Conservation (phyloP, 1,140 invertebrate genomes). For the Cecropterus lyciades region DNA sequence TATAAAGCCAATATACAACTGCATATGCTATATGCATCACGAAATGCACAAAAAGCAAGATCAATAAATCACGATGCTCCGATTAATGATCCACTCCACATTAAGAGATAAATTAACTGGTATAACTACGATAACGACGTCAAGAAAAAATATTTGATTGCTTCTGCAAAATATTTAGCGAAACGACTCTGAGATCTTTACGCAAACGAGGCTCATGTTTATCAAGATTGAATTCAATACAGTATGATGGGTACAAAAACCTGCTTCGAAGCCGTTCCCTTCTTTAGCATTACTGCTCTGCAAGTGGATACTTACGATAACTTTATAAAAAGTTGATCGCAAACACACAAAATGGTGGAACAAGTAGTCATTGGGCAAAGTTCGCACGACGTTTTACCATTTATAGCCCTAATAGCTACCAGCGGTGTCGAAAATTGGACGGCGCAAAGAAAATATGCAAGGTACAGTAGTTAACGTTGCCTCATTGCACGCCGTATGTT, state of each 20-base stretch:
- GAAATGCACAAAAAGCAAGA: background rate
- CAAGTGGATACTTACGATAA: conserved; percentile 70
- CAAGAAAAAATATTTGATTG: conserved; percentile 40
- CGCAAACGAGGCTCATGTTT: conserved; percentile 60
- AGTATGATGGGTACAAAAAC: conserved; percentile 67
- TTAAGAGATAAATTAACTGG: conserved; percentile 9
- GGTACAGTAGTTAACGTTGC: conserved; percentile 43
- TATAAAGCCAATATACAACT: too few species aligned
- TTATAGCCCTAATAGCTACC: conserved; percentile 58
- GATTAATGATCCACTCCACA: conserved; percentile 18
- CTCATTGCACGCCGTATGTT: conserved; percentile 46
- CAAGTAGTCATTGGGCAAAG: conserved; percentile 62
- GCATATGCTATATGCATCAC: too few species aligned
- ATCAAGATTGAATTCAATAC: conserved; percentile 73
- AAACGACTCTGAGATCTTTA: conserved; percentile 46
- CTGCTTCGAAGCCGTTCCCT: conserved; percentile 54
- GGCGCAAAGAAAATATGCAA: conserved; percentile 61
- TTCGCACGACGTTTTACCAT: conserved; percentile 65
- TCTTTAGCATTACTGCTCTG: conserved; percentile 64
- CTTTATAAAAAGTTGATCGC: conserved; percentile 73
- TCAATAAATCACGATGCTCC: conserved; percentile 21
- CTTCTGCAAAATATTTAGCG: conserved; percentile 40
- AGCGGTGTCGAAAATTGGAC: conserved; percentile 67
- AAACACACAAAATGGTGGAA: conserved; percentile 65
- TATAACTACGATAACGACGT: conserved; percentile 5